Percentiles rank a stretch among this genome's conserved stretches.
These are phyloP conservation scores for Paragorgia papillata DNA, from an alignment of 92 coral and sea anemone species.

Conservation along the genomic window DNA sequence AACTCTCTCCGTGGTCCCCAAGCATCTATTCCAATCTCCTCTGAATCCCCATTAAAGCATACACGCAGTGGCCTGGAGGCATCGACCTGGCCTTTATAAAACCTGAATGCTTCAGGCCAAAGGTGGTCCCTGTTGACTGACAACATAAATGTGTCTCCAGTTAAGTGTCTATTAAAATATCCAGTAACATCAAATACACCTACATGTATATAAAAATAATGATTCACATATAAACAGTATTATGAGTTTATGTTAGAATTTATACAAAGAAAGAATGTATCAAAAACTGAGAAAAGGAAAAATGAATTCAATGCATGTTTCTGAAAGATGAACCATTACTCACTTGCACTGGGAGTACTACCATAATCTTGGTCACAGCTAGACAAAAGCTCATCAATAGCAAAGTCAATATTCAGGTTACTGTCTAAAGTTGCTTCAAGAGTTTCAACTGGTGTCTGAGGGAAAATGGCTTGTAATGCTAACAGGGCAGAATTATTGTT, in stretches of 20 bases:
- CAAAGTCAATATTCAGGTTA: slow-evolving; percentile 15
- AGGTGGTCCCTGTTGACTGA: slow-evolving; percentile 7
- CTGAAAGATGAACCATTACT: background rate
- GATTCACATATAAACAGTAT: too few species aligned
- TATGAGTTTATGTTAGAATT: too few species aligned
- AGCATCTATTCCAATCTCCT: slow-evolving; percentile 1
- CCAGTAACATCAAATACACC: background rate
- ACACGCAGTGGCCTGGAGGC: slow-evolving; percentile 12
- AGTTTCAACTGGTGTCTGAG: background rate
- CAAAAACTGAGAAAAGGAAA: too few species aligned
- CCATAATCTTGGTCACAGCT: background rate
- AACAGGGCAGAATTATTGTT: background rate
- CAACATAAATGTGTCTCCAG: slow-evolving; percentile 5
- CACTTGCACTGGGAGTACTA: too few species aligned
- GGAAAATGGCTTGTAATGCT: slow-evolving; percentile 18
- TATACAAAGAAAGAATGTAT: too few species aligned
- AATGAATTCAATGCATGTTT: background rate
- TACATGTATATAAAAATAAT: too few species aligned
- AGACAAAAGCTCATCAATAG: slow-evolving; percentile 22
- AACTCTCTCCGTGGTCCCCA: slow-evolving; percentile 30
- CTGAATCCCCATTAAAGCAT: background rate
- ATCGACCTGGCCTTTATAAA: slow-evolving; percentile 4
- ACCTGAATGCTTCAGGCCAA: slow-evolving; percentile 16
- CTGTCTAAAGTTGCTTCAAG: slow-evolving; percentile 13
- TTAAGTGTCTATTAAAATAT: slow-evolving; percentile 8